Base-by-base conservation (phyloP, 2,113 vertebrate genomes). In the Seriola quinqueradiata region DNA sequence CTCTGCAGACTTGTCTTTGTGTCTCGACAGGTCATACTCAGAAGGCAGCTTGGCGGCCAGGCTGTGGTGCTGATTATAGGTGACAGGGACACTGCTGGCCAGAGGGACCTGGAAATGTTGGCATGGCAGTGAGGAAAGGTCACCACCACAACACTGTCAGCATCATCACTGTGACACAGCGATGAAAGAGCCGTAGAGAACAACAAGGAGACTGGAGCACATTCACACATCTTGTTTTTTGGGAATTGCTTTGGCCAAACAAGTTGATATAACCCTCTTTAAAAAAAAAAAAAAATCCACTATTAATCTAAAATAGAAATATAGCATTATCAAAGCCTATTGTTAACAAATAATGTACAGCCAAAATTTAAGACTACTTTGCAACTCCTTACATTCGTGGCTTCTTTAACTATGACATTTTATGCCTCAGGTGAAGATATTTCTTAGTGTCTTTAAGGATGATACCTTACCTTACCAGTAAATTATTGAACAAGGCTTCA, bases 21-120 rank as follows among this genome's bases (percentile, higher is more conserved):
- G 87, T 87, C 73, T 79, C 34, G 36, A 81, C 79, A 74, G 84
- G 77, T 78, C 69, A 57, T 25, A 32, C 71, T 85, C 79, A 69
- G 74, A 57, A 28, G 75, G 75, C 88, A 70, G 88, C 86, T 78
- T 40, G 61, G 82, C 81, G 89, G 58, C 85, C 88, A 64, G 78
- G 84, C 67, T 72, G 69, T 85, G 81, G 69, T 42, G 81, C 79
- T 94, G 90, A 94, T 93, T 75, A 42, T 88, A 82, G 89, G 85
- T 94, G 93, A 94, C 92, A 93, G 90, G 90, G 83, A 89, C 92
- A 92, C 90, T 93, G 90, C 83, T 92, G 90, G 90, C 93, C 90
- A 90, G 83, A 77, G 90, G 91, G 91, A 88, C 82, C 79, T 67
- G 88, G 63, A 69, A 83, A 83, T 76, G 85, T 90, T 87, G 85